These are phyloP conservation scores for Colletes collaris DNA, from an alignment of 2,888 invertebrate species.

Conservation along the genomic window DNA sequence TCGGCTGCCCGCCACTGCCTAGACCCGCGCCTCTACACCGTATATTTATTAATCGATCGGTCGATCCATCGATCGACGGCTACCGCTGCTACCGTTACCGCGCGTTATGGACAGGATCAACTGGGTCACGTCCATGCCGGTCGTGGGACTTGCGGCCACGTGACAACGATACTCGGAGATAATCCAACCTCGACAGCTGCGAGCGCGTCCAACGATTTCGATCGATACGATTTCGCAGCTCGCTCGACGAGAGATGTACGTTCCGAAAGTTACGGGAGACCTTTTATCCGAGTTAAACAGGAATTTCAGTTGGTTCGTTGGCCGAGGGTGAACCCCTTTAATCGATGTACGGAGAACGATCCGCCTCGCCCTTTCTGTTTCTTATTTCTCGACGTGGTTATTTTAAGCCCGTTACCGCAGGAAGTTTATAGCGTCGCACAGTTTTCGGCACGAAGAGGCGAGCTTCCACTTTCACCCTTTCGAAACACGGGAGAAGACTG, in stretches of 20 bases:
- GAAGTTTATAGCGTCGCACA: constrained; percentile 72
- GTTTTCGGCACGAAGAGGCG: constrained; percentile 59
- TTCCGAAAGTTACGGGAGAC: no score
- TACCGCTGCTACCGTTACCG: constrained; percentile 57
- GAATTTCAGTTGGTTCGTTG: background rate
- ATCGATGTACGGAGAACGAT: constrained; percentile 61
- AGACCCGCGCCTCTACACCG: constrained; percentile 46
- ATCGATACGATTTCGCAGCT: background rate
- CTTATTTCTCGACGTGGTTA: constrained; percentile 65
- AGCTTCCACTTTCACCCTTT: constrained; percentile 50
- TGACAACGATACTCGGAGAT: constrained; percentile 53
- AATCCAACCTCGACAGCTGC: constrained; percentile 41
- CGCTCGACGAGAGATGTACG: background rate
- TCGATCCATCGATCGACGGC: constrained; percentile 57
- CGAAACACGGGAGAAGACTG: constrained; percentile 47
- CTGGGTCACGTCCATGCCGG: constrained; percentile 64
- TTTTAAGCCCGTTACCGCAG: constrained; percentile 73
- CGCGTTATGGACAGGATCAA: constrained; percentile 64
- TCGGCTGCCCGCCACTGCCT: constrained; percentile 15
- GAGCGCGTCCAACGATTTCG: background rate
- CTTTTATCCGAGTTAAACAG: background rate
- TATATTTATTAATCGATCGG: constrained; percentile 68
- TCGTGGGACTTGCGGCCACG: constrained; percentile 47
- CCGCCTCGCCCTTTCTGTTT: constrained; percentile 51
- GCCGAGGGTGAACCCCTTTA: constrained; percentile 38